These are phyloP conservation scores for Cataglyphis cursor DNA, from an alignment of 2,888 invertebrate species.

Conservation along the genomic window DNA sequence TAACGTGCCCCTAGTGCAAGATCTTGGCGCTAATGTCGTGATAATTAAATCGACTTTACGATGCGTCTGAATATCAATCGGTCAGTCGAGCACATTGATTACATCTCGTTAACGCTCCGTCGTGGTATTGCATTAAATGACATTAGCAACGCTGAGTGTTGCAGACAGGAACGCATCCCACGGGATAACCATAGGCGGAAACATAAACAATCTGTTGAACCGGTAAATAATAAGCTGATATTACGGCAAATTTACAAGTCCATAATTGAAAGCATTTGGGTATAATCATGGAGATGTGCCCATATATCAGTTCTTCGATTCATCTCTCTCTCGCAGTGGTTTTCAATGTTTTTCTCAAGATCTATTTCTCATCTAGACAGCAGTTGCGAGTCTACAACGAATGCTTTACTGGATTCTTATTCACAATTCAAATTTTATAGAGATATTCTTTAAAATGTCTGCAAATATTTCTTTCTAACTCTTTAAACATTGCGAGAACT, in stretches of 20 bases:
- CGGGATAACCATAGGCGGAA: neutral
- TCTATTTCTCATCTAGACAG: neutral
- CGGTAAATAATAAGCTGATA: slow-evolving; percentile 72
- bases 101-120: slow-evolving; percentile 52
- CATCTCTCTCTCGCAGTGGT: neutral
- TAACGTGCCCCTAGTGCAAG: slow-evolving; percentile 48
- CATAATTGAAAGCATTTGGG: slow-evolving; percentile 76
- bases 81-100: slow-evolving; percentile 56
- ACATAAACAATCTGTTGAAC: slow-evolving; percentile 31
- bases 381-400: neutral
- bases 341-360: neutral
- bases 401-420: neutral
- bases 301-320: neutral
- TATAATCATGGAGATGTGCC: slow-evolving; percentile 25
- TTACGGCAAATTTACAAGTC: slow-evolving; percentile 76
- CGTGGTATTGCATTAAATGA: slow-evolving; percentile 38
- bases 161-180: neutral
- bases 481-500: neutral
- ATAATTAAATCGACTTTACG: slow-evolving; percentile 75
- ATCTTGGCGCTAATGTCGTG: slow-evolving; percentile 61
- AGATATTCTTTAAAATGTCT: neutral
- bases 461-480: neutral
- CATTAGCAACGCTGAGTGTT: slow-evolving; percentile 20
- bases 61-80: slow-evolving; percentile 69
- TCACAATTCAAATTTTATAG: neutral